Percentiles rank a stretch among this genome's conserved stretches.
phyloP scores from a whole-genome alignment of 2,888 invertebrate species.

The Drosophila nr. perissopoda region DNA sequence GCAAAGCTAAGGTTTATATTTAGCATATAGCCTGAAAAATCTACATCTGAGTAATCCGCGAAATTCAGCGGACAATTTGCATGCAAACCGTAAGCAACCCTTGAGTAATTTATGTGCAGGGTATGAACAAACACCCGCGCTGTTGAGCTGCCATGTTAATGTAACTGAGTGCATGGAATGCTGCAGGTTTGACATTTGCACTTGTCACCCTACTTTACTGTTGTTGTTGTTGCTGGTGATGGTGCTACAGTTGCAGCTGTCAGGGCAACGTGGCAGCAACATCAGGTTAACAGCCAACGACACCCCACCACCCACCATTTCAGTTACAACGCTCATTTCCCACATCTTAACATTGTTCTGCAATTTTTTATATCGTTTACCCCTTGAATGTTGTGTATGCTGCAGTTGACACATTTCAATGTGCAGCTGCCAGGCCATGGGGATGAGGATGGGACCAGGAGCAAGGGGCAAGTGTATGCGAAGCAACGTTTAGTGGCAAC shows the following conservation, averaged over 20 bases:
- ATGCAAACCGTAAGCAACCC: neutral
- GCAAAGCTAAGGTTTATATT: neutral
- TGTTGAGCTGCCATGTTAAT: conserved; percentile 48
- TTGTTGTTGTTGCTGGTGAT: conserved; percentile 31
- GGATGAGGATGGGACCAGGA: neutral
- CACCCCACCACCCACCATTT: neutral
- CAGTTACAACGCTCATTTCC: neutral
- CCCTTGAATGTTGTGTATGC: conserved; percentile 48
- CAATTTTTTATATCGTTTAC: conserved; percentile 73
- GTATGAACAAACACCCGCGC: conserved; percentile 35
- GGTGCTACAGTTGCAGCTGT: conserved; percentile 32
- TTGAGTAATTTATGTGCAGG: conserved; percentile 16
- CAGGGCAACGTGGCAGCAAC: conserved; percentile 43
- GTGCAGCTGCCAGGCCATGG: neutral
- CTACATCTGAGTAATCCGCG: neutral
- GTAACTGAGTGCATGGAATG: conserved; percentile 52
- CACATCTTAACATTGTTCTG: conserved; percentile 11
- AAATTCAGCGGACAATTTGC: neutral
- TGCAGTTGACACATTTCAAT: conserved; percentile 56
- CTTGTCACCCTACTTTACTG: conserved; percentile 51
- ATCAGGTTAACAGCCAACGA: conserved; percentile 27
- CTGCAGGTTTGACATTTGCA: conserved; percentile 60
- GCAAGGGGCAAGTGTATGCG: conserved; percentile 8
- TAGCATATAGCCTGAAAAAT: neutral
- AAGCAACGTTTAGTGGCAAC: conserved; percentile 37